Conservation (phyloP, 2,797 vertebrate genomes). For the Pteropus rufus region DNA sequence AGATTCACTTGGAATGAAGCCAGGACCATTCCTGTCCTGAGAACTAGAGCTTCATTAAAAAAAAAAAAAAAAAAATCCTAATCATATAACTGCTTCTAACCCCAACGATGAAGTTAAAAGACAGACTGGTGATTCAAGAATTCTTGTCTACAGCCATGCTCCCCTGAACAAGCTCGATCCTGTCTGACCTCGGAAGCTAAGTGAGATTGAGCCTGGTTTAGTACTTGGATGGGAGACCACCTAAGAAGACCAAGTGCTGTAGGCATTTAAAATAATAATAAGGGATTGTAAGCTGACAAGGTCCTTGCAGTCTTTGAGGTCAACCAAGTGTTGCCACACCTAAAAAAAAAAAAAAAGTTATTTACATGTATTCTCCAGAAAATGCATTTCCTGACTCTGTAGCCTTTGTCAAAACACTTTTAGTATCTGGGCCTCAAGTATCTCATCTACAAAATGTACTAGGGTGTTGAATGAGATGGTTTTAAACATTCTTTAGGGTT, state of each 20-base stretch:
- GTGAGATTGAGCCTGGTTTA: no score
- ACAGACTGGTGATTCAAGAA: not conserved
- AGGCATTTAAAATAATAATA: no score
- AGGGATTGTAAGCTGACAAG: no score
- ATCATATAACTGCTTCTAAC: not conserved
- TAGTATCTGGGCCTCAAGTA: not conserved
- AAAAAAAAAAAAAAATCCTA: not conserved
- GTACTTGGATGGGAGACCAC: no score
- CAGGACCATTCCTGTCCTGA: not conserved
- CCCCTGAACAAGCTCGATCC: no score
- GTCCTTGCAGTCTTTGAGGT: no score
- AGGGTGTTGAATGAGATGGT: not conserved
- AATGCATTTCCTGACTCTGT: not conserved
- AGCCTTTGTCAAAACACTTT: not conserved
- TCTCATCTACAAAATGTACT: not conserved
- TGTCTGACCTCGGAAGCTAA: no score
- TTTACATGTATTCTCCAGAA: no score
- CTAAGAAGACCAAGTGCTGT: no score
- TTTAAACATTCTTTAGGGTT: not conserved
- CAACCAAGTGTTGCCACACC: no score
- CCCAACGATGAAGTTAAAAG: not conserved
- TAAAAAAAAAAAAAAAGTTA: no score
- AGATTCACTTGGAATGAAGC: not conserved
- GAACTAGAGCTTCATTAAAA: not conserved
- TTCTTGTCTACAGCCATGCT: not conserved